These are phyloP conservation scores for Tuberolachnus salignus DNA, from an alignment of 2,888 invertebrate species.

Conservation along the genomic window DNA sequence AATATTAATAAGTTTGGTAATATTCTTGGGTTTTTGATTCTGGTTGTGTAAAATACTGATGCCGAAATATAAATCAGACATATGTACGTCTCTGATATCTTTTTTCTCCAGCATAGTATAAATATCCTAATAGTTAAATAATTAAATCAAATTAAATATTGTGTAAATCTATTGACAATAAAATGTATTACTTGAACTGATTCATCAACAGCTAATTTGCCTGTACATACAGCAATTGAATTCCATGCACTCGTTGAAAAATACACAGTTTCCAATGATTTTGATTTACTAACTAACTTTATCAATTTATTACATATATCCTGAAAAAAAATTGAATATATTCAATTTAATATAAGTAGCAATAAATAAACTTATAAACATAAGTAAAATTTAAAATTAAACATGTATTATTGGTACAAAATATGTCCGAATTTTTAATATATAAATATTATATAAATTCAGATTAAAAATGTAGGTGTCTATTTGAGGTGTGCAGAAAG, in stretches of 20 bases:
- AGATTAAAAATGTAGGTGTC: no score
- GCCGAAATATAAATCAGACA: conserved; percentile 44
- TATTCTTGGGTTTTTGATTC: conserved; percentile 46
- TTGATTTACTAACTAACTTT: conserved; percentile 24
- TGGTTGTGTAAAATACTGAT: conserved; percentile 23
- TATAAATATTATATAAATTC: no score
- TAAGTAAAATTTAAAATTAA: no score
- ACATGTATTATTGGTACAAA: no score
- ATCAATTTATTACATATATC: conserved; percentile 44
- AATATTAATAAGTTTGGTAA: conserved; percentile 46
- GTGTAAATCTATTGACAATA: neutral
- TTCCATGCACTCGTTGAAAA: conserved; percentile 52
- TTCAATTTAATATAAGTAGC: neutral
- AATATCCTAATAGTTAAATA: conserved; percentile 13
- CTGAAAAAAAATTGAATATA: conserved; percentile 10
- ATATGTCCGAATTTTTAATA: no score
- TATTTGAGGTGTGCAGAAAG: no score
- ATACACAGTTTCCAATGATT: conserved; percentile 41
- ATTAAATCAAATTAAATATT: neutral
- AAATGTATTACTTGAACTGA: conserved; percentile 35
- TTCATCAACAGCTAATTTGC: conserved; percentile 33
- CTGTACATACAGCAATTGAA: conserved; percentile 24
- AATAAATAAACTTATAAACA: neutral
- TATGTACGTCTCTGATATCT: conserved; percentile 48
- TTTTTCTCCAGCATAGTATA: conserved; percentile 48